These are phyloP conservation scores for Agonopterix heracliana DNA, from an alignment of 2,888 invertebrate species.

Conservation along the genomic window DNA sequence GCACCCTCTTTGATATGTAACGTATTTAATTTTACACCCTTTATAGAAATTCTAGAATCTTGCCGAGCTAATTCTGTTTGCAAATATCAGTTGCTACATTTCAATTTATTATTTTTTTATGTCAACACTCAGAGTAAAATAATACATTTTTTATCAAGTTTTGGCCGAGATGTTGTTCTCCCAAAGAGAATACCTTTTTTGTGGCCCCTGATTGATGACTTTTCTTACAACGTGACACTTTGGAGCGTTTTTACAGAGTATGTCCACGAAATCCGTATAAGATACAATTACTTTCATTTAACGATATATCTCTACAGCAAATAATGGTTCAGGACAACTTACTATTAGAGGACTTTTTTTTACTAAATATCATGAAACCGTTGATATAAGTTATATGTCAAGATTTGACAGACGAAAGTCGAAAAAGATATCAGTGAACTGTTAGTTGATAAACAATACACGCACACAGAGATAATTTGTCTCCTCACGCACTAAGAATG, in stretches of 20 bases:
- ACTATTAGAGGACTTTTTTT: too few relatives aligned
- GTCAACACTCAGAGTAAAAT: slow-evolving; percentile 34
- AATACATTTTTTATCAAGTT: slow-evolving; percentile 43
- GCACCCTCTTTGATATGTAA: neutral
- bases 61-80: neutral
- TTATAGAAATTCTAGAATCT: neutral
- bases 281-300: slow-evolving; percentile 38
- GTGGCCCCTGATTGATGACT: slow-evolving; percentile 62
- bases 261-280: slow-evolving; percentile 41
- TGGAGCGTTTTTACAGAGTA: slow-evolving; percentile 35
- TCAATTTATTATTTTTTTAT: slow-evolving; percentile 40
- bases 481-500: too few relatives aligned
- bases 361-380: too few relatives aligned
- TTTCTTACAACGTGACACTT: slow-evolving; percentile 52
- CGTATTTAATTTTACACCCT: neutral
- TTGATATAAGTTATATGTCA: too few relatives aligned
- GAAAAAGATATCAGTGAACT: too few relatives aligned
- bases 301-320: neutral
- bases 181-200: slow-evolving; percentile 46
- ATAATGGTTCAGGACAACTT: neutral
- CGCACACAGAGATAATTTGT: too few relatives aligned
- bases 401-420: too few relatives aligned
- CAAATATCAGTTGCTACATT: slow-evolving; percentile 25
- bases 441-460: too few relatives aligned
- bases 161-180: slow-evolving; percentile 42